Evolutionary conservation across 2,797 vertebrate genomes (phyloP).

Genomic region (Apodemus agrarius): DNA sequence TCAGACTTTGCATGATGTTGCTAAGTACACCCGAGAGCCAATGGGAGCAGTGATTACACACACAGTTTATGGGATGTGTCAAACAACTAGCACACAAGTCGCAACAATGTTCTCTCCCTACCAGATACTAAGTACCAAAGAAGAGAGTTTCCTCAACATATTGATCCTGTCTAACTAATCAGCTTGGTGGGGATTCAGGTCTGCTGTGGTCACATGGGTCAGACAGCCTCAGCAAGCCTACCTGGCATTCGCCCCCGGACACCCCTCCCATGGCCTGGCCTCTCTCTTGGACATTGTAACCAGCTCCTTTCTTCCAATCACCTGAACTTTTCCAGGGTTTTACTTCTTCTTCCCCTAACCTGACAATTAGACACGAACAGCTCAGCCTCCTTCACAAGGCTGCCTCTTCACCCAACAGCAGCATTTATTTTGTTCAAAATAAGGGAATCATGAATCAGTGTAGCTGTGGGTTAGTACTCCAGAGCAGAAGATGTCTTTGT

Average conservation of each 20-base stretch:
- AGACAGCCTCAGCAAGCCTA: background rate
- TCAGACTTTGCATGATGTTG: slow-evolving; percentile 19
- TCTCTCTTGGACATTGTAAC: background rate
- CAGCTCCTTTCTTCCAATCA: background rate
- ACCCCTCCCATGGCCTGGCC: background rate
- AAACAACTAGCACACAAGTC: background rate
- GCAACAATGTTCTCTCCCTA: background rate
- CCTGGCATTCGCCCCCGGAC: background rate
- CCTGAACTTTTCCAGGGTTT: background rate
- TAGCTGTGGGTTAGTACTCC: background rate
- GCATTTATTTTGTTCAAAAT: background rate
- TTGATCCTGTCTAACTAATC: background rate
- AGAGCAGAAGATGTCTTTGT: background rate
- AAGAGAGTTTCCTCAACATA: background rate
- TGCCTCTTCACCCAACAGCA: background rate
- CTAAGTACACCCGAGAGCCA: background rate
- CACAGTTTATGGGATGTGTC: background rate
- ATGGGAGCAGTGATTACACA: background rate
- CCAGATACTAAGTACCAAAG: background rate
- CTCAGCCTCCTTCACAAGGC: background rate
- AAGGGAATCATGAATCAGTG: background rate
- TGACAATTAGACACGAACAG: background rate
- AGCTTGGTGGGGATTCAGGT: background rate
- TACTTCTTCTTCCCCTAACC: background rate
- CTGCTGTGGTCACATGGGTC: background rate